phyloP scores from a whole-genome alignment of 1,140 invertebrate species.

The Chrysoperla carnea region DNA sequence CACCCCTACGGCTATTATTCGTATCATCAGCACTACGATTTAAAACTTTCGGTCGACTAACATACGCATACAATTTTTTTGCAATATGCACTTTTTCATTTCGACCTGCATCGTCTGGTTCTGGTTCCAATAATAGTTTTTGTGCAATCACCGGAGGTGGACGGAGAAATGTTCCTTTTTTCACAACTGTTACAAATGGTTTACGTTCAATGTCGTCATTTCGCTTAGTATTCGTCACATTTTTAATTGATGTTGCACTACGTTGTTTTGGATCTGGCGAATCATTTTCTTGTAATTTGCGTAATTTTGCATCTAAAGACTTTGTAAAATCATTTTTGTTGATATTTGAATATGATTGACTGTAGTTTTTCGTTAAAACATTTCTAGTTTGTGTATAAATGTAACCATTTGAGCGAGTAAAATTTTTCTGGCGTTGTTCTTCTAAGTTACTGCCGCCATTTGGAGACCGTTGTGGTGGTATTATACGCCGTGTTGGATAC shows the following conservation, averaged over 20 bases:
- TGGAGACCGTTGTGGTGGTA: conserved; percentile 1
- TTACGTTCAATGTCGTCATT: conserved; percentile 20
- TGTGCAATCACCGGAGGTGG: conserved; percentile 52
- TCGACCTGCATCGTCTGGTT: conserved; percentile 19
- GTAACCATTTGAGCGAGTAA: conserved; percentile 17
- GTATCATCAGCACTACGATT: conserved; percentile 8
- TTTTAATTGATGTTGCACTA: conserved; percentile 3
- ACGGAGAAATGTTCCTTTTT: conserved; percentile 54
- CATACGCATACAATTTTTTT: conserved; percentile 34
- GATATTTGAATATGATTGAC: background rate
- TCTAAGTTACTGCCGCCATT: conserved; percentile 10
- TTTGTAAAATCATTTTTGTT: conserved; percentile 34
- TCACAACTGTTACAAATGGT: conserved; percentile 61
- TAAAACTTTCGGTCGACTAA: conserved; percentile 34
- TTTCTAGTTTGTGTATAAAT: conserved; percentile 10
- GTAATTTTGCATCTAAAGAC: conserved; percentile 41
- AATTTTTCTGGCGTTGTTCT: conserved; percentile 17
- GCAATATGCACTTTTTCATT: conserved; percentile 21
- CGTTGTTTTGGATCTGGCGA: conserved; percentile 12
- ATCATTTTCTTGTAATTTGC: conserved; percentile 37
- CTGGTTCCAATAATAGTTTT: conserved; percentile 34
- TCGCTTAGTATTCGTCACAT: conserved; percentile 6
- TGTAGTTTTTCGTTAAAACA: background rate
- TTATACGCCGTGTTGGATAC: conserved; percentile 23
- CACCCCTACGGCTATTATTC: too few species aligned